Conservation (phyloP, 2,797 vertebrate species). For the Cirrhinus mrigala region DNA sequence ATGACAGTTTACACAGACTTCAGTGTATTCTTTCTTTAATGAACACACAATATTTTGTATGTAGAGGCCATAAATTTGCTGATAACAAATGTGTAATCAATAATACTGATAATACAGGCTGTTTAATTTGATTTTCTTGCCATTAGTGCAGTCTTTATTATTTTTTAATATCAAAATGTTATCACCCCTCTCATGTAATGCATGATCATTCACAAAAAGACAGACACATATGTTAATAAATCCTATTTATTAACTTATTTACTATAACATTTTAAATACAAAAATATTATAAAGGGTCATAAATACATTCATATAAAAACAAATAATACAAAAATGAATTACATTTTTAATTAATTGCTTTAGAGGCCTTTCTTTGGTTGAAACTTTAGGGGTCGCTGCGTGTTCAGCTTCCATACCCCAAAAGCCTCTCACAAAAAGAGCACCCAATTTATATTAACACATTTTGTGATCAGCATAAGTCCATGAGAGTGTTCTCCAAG, state of each 20-base stretch:
- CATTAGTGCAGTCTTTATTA: neutral
- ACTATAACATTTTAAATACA: neutral
- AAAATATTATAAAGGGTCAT: neutral
- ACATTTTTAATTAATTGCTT: neutral
- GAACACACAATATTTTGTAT: neutral
- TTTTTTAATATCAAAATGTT: neutral
- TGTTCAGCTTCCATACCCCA: constrained; percentile 23
- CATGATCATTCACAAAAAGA: constrained; percentile 6
- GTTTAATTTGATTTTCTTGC: neutral
- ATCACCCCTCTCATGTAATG: neutral
- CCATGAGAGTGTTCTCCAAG: neutral
- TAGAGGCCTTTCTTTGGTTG: neutral
- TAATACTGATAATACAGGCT: neutral
- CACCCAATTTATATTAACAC: neutral
- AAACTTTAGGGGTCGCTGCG: neutral
- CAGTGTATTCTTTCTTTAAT: neutral
- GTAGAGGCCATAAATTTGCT: neutral
- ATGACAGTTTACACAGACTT: constrained; percentile 1
- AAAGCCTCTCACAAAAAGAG: neutral
- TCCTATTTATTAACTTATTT: neutral
- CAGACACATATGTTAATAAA: neutral
- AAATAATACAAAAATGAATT: neutral
- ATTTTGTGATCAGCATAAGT: neutral
- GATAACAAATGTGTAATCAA: neutral
- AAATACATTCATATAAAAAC: neutral